Evolutionary conservation across 2,797 vertebrate species (phyloP).

Genomic region (Pseudopleuronectes americanus): DNA sequence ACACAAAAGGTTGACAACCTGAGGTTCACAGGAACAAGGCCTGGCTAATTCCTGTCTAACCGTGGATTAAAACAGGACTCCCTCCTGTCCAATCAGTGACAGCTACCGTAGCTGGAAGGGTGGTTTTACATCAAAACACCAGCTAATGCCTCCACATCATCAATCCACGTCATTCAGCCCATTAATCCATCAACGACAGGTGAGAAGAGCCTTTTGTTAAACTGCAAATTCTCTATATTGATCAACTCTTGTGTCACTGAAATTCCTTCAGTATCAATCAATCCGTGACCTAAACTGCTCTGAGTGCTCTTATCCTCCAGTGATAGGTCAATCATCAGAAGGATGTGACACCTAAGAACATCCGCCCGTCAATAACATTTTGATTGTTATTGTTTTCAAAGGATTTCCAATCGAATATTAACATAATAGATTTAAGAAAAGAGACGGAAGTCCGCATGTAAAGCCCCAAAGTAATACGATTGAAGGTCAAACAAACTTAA

Average conservation of each 20-base stretch:
- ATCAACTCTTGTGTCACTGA: neutral
- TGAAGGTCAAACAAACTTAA: too few relatives aligned
- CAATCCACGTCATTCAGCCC: constrained; percentile 7
- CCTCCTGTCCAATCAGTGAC: neutral
- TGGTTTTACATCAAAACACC: constrained; percentile 12
- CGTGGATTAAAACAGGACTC: constrained; percentile 5
- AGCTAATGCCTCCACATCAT: constrained; percentile 9
- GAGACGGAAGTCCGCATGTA: too few relatives aligned
- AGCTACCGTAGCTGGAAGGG: neutral
- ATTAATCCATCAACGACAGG: constrained; percentile 22
- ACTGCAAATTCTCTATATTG: constrained; percentile 14
- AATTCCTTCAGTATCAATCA: constrained; percentile 11
- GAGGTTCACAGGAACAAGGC: constrained; percentile 11
- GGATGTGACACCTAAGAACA: neutral
- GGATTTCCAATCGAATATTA: neutral
- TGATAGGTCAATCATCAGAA: neutral
- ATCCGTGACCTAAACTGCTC: constrained; percentile 1
- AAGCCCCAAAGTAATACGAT: too few relatives aligned
- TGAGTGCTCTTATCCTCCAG: neutral
- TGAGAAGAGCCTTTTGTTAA: constrained; percentile 6
- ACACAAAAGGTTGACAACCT: constrained; percentile 13
- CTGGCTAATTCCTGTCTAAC: neutral
- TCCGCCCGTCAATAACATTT: neutral
- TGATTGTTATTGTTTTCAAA: too few relatives aligned
- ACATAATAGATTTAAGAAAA: too few relatives aligned